These are phyloP conservation scores for Antrozous pallidus DNA, from an alignment of 2,797 vertebrate species.

Conservation along the genomic window DNA sequence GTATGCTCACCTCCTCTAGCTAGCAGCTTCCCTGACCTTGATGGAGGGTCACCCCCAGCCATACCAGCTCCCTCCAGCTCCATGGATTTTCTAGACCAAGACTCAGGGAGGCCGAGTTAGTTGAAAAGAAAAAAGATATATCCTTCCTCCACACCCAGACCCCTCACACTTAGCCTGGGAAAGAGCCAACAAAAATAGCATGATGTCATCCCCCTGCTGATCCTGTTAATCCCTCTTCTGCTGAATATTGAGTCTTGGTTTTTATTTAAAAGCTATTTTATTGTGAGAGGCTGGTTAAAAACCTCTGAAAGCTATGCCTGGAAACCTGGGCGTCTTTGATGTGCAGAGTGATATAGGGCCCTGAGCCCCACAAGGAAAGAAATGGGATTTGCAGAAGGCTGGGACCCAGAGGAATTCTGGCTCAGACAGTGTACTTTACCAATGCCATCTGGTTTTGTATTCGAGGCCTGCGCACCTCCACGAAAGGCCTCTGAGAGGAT, in stretches of 20 bases:
- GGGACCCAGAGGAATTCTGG: constrained; percentile 31
- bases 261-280: constrained; percentile 72
- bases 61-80: neutral
- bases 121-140: constrained; percentile 10
- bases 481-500: neutral
- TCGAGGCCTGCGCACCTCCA: neutral
- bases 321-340: constrained; percentile 60
- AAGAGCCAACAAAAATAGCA: constrained; percentile 64
- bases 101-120: neutral
- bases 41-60: neutral
- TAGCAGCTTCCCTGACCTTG: neutral
- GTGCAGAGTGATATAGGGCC: constrained; percentile 15
- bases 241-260: constrained; percentile 62
- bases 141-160: constrained; percentile 25
- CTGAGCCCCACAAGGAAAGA: neutral
- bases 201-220: constrained; percentile 69
- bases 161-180: constrained; percentile 55
- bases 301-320: constrained; percentile 27
- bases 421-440: neutral
- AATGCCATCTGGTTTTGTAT: constrained; percentile 43
- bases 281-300: constrained; percentile 67
- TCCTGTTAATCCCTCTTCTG: constrained; percentile 71
- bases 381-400: constrained; percentile 59
- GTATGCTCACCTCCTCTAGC: neutral
- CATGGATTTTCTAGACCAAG: neutral